Base-by-base conservation (phyloP, 2,888 invertebrate genomes). In the Galerucella nymphaeae region DNA sequence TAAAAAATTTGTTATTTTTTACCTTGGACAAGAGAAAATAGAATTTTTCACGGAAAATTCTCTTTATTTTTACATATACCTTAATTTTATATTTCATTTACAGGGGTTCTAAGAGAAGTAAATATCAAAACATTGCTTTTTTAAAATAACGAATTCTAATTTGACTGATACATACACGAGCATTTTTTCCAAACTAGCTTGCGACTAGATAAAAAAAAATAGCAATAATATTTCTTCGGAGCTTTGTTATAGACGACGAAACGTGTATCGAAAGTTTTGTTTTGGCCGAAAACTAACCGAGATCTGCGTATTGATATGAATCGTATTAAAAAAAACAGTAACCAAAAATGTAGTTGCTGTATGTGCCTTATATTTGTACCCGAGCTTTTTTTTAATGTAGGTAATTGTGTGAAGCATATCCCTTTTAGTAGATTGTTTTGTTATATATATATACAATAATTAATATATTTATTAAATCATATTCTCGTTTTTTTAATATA, bases 341-440 rank as follows among this genome's bases (percentile, higher is more conserved):
- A 76, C 70, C 61, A 23, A 3, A 55, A 20, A 48, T 55, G 50
- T 53, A 58, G 74, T 76, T 69, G 68, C 73, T 73, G 69, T 64
- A 53, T 73, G 76, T 76, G 76, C 76, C 76, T 76, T 76, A 75
- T 71, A 70, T 68, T 68, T 62, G 48, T 70, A 70, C 61, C 45
- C 63, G 61, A 70, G 70, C 73, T n/a, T 66, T 70, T 45, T 63
- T 70, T 20, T 55, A 61, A 53, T 3, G 63, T 70, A 62, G 18
- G 42, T 66, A 66, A 42, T 42, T 10, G 11, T 67, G 50, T 74
- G 61, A 74, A 76, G 70, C 72, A 74, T 76, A 76, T 76, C 72
- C 23, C 59, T 57, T 57, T 65, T 66, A 69, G 66, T 66, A 45
- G 18, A 58, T 42, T 23, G n/a, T 72, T 70, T 66, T 72, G 30